Conservation (phyloP, 2,113 vertebrate genomes). For the Lucifuga dentata region DNA sequence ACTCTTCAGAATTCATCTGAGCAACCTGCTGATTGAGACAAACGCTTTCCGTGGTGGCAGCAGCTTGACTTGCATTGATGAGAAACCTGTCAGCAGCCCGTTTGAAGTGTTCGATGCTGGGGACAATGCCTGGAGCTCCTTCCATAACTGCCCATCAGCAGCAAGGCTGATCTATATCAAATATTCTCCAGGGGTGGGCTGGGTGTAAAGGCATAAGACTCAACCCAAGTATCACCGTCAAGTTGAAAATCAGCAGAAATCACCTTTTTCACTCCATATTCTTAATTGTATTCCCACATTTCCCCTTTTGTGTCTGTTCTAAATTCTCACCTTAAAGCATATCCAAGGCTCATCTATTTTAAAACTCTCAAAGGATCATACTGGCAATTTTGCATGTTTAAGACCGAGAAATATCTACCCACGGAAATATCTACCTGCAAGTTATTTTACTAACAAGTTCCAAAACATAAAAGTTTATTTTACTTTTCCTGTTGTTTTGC, state of each 20-base stretch:
- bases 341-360: neutral
- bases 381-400: too few species aligned
- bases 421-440: too few species aligned
- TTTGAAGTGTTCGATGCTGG: neutral
- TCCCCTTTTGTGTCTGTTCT: too few species aligned
- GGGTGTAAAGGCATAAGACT: slow-evolving; percentile 58
- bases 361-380: neutral
- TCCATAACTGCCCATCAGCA: slow-evolving; percentile 49
- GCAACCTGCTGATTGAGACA: slow-evolving; percentile 62
- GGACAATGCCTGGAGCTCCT: slow-evolving; percentile 37
- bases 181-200: slow-evolving; percentile 44
- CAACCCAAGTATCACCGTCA: slow-evolving; percentile 59
- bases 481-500: too few species aligned
- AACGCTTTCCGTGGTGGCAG: slow-evolving; percentile 44
- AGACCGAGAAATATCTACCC: too few species aligned
- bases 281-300: neutral
- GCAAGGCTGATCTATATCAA: slow-evolving; percentile 44
- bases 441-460: too few species aligned
- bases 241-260: slow-evolving; percentile 24
- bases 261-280: slow-evolving; percentile 5
- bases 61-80: slow-evolving; percentile 31
- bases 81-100: slow-evolving; percentile 45
- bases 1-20: slow-evolving; percentile 45
- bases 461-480: too few species aligned
- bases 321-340: slow-evolving; percentile 3